These are phyloP conservation scores for Dreissena rostriformis DNA, from an alignment of 1,140 invertebrate species.

Conservation along the genomic window DNA sequence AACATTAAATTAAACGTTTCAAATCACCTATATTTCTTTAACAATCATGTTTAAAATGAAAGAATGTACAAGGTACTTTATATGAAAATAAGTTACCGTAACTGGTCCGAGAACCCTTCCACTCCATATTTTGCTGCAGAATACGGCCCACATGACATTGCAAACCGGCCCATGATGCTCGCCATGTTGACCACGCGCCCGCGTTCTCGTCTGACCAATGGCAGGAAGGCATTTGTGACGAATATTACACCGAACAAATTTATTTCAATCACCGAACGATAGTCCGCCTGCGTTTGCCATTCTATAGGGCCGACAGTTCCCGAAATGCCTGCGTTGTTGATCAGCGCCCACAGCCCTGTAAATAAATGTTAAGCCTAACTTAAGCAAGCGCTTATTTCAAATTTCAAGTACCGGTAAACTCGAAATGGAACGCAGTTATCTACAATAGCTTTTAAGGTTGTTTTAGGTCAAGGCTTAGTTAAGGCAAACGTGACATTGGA, in stretches of 20 bases:
- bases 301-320: slow-evolving; percentile 56
- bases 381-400: not conserved
- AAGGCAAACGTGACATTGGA: no score
- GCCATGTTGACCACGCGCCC: slow-evolving; percentile 69
- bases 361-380: not conserved
- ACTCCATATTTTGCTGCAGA: slow-evolving; percentile 65
- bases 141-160: slow-evolving; percentile 57
- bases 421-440: not conserved
- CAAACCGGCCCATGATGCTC: slow-evolving; percentile 59
- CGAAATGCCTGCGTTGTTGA: slow-evolving; percentile 70
- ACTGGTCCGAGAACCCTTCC: slow-evolving; percentile 64
- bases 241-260: slow-evolving; percentile 67
- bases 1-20: no score
- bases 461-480: no score
- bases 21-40: no score
- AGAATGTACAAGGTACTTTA: no score
- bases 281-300: slow-evolving; percentile 59
- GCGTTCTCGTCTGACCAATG: slow-evolving; percentile 59
- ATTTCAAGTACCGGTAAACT: not conserved
- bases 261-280: slow-evolving; percentile 43
- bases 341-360: slow-evolving; percentile 70
- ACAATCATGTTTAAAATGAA: no score
- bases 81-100: slow-evolving; percentile 53
- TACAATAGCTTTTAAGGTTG: no score
- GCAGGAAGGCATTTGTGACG: slow-evolving; percentile 65